Base-by-base conservation (phyloP, 2,797 vertebrate genomes). In the Agapornis canus region DNA sequence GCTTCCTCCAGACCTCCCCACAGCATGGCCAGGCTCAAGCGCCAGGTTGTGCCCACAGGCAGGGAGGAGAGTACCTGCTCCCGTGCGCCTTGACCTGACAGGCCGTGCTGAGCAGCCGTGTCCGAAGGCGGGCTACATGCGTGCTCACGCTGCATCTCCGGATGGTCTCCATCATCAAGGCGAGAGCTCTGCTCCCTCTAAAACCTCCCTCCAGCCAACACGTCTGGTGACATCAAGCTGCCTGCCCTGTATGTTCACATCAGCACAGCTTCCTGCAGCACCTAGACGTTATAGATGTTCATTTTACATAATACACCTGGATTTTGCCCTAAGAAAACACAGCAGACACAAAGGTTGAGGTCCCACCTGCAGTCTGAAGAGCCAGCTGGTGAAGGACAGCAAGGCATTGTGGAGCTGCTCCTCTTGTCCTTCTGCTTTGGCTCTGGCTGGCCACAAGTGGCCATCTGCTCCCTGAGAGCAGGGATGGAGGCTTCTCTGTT, bases 1-100 rank as follows among this genome's bases (percentile, higher is more conserved):
- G 1, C 1, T 57, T 40, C n/a, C 29, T 51, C 43, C 39, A 49
- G 56, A 66, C 13, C 42, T 54, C n/a, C 35, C 43, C 27, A 31
- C 1, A 1, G 11, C 45, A 19, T 59, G n/a, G 23, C 22, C 49
- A 32, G 27, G 48, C 48, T 63, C 37, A 49, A 57, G 51, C 5
- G 6, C 39, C 15, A 64, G 0, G 0, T 20, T 39, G 13, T 61
- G 29, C 17, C 25, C 15, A 7, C 11, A 15, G n/a, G 19, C 26
- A 40, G 12, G 22, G 26, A 35, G 26, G 14, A 42, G 11, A 63
- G 12, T 23, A 42, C 9, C 31, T 56, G 26, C 19, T 16, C 13
- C 27, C 9, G 5, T 0, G 2, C 1, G 0, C 18, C 15, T 7
- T 29, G 5, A 26, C n/a, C 39, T 43, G 39, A 29, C 16, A 29